Evolutionary conservation across 1,140 invertebrate species (phyloP).

Genomic region (Drosophila sulfurigaster): DNA sequence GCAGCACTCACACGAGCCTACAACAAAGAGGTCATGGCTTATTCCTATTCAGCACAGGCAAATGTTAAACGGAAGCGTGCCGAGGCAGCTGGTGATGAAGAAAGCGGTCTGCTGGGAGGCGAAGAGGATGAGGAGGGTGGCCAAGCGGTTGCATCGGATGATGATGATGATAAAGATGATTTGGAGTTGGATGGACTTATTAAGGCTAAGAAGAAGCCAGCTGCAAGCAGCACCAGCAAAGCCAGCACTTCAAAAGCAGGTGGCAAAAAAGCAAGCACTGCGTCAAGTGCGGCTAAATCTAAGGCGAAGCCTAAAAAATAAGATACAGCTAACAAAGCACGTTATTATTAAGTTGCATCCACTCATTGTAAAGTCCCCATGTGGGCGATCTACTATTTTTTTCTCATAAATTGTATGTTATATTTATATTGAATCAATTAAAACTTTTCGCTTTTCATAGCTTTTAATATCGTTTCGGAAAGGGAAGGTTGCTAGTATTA

Average conservation of each 20-base stretch:
- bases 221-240: constrained; percentile 51
- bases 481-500: too few relatives aligned
- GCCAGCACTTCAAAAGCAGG: constrained; percentile 43
- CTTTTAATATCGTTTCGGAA: background rate
- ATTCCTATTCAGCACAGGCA: constrained; percentile 89
- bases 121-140: constrained; percentile 79
- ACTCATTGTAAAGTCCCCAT: constrained; percentile 9
- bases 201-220: constrained; percentile 85
- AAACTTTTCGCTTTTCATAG: background rate
- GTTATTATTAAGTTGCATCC: constrained; percentile 21
- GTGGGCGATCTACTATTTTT: constrained; percentile 6
- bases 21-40: constrained; percentile 92
- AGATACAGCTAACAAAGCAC: constrained; percentile 6
- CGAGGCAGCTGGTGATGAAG: constrained; percentile 77
- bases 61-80: constrained; percentile 87
- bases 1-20: constrained; percentile 96
- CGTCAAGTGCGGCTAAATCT: constrained; percentile 49
- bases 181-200: constrained; percentile 91
- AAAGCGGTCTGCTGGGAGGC: constrained; percentile 26
- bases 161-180: constrained; percentile 88
- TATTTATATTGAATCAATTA: background rate
- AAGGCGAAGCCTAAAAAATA: constrained; percentile 67
- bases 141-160: constrained; percentile 68
- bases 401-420: constrained; percentile 8
- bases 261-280: constrained; percentile 53